Conservation (phyloP, 1,140 invertebrate genomes). For the Camponotus floridanus region DNA sequence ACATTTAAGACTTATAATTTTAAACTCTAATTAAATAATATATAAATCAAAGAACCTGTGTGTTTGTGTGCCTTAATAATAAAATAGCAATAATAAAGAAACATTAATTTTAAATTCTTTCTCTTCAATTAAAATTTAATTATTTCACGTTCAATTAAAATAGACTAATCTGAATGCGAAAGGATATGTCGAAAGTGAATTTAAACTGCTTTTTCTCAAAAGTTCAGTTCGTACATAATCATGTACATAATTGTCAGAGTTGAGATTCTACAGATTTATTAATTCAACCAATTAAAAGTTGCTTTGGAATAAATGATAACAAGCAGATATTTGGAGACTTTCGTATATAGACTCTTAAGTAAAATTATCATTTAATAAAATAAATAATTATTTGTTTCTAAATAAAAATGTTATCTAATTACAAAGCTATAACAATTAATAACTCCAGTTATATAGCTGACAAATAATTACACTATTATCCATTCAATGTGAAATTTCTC, state of each 20-base stretch:
- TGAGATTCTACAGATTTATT: neutral
- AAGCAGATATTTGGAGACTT: neutral
- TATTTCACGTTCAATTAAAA: conserved; percentile 9
- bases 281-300: neutral
- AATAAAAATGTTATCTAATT: no score
- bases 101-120: neutral
- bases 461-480: conserved; percentile 2
- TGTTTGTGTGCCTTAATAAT: neutral
- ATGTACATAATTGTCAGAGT: neutral
- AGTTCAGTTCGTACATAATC: neutral
- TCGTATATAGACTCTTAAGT: neutral
- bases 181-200: neutral
- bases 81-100: neutral
- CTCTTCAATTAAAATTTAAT: neutral
- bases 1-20: neutral
- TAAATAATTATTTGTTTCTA: no score
- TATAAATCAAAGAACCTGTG: neutral
- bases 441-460: no score
- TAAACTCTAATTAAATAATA: neutral
- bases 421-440: no score
- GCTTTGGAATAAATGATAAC: neutral
- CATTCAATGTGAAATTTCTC: conserved; percentile 13
- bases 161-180: neutral
- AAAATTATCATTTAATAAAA: neutral
- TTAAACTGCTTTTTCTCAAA: neutral